Evolutionary conservation across 2,888 invertebrate genomes (phyloP), one percentile per base, ranked within the genome.

Genomic region (Folsomia manolachei): DNA sequence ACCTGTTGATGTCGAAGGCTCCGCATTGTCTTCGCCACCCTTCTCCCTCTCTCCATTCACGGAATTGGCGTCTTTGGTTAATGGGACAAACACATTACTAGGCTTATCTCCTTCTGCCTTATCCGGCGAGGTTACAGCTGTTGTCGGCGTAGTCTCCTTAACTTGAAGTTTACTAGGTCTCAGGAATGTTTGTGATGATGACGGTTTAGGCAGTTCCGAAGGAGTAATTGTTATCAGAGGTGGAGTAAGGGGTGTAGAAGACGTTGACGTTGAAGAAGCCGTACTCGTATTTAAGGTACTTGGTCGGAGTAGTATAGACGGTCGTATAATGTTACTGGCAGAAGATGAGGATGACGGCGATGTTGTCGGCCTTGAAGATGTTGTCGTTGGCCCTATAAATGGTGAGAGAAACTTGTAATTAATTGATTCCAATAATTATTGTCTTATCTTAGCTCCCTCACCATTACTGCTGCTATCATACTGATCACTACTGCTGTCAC

Each of bases 21-120:
- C 56, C 7, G 7, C 7, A 7, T 56, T n/a, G 21, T 56, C 19
- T 19, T 56, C 56, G 11, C 56, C 56, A 51, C 18, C 18, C 18
- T 51, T 9, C n/a, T 56, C n/a, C 11, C 39, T 39, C 39, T 39
- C 39, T 14, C 39, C 39, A 39, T 39, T 39, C 7, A 39, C 39
- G 14, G 39, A 39, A 39, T 39, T 39, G 14, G 56, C 63, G 27
- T 68, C 62, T 25, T 65, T 71, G 18, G 71, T 56, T 63, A 69
- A 51, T 25, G 71, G 74, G 27, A 71, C 71, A 53, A 71, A 71
- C 1, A 56, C 52, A 27, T 51, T 7, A 23, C 51, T n/a, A 7
- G 1, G 26, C 7, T 14, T 19, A 4, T 7, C 56, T 21, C 18
- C 56, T 56, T 4, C 19, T 7, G 21, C 56, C n/a, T 4, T 4